Evolutionary conservation across 2,113 vertebrate species (phyloP).

Genomic region (Tringa solitaria): DNA sequence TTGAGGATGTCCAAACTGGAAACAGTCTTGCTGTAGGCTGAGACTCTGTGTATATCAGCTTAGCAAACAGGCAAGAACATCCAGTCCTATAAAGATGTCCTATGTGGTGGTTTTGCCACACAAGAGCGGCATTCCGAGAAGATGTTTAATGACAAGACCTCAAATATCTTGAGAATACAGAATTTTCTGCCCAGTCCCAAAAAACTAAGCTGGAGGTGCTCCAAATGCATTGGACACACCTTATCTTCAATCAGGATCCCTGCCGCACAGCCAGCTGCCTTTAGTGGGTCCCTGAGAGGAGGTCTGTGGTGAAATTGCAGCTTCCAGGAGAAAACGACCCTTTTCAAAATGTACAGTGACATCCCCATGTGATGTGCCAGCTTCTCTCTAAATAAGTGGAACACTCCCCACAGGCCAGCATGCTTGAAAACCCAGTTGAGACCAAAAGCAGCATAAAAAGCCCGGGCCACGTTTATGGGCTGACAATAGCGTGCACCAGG

Average conservation of each 20-base stretch:
- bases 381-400: neutral
- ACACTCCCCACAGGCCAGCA: neutral
- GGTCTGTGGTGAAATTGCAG: neutral
- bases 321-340: neutral
- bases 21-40: neutral
- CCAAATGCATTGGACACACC: neutral
- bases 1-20: neutral
- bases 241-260: neutral
- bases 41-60: neutral
- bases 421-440: neutral
- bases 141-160: neutral
- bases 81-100: neutral
- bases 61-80: neutral
- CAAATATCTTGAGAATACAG: neutral
- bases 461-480: neutral
- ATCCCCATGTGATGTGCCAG: neutral
- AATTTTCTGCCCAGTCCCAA: neutral
- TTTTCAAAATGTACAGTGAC: neutral
- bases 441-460: neutral
- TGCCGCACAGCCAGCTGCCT: neutral
- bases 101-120: neutral
- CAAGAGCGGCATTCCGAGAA: neutral
- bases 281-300: neutral
- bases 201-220: neutral
- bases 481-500: neutral